Evolutionary conservation across 2,113 vertebrate genomes (phyloP), one percentile per base, ranked within the genome.

Genomic region (Burhinus bistriatus): DNA sequence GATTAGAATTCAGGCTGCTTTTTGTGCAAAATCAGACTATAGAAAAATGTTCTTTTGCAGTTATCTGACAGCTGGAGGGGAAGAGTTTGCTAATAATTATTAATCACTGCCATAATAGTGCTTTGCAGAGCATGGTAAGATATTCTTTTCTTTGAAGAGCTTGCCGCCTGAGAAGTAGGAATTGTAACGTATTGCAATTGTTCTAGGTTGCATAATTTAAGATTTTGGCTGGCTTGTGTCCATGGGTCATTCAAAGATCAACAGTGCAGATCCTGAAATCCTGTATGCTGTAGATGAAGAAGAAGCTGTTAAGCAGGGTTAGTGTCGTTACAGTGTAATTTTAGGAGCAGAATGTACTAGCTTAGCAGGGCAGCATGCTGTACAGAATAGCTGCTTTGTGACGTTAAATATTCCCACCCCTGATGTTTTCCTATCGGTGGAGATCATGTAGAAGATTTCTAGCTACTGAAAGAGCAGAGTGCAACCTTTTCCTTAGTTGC

Each of bases 81-180:
- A 94, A 94, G 76, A 94, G 59, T 90, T 96, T 81, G 68, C 79
- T 95, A 88, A 94, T 93, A 95, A 94, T 96, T 95, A 93, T 91
- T 96, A 95, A 90, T 86, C 55, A 64, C 64, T 90, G 69, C 57
- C 62, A 70, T 95, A 95, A 83, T 64, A 89, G 59, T 83, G 71
- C 64, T 96, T 87, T 94, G 58, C 82, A 86, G 89, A 90, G 79
- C 55, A 55, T 62, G n/a, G 49, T 91, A 83, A 93, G 62, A 55
- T 76, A 93, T n/a, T 95, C 29, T 83, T 84, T 94, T 87, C 49
- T 95, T 78, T 91, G 38, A 93, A 95, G 79, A 94, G 79, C 42
- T 91, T 88, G 57, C 71, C 1, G 30, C 42, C 47, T 3, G 36
- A 94, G 47, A 91, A 83, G 55, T 71, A 77, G 79, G 51, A 90